Evolutionary conservation across 2,888 invertebrate genomes (phyloP).

Genomic region (Iselma pallidipennis): DNA sequence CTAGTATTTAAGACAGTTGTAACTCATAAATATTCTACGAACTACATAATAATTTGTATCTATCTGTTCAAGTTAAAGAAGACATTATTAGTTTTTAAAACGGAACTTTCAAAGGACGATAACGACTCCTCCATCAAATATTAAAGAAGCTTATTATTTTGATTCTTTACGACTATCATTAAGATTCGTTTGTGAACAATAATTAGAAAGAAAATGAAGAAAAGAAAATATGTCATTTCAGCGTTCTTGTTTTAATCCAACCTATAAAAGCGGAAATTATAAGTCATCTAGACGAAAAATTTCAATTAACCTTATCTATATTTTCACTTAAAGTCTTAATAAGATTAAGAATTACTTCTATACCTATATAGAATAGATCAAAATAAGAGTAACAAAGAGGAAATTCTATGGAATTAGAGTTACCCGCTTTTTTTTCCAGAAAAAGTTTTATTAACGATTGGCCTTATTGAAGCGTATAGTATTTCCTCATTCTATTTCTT

Average conservation of each 20-base stretch:
- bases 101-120: not conserved
- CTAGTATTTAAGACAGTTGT: slow-evolving; percentile 17
- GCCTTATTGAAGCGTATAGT: slow-evolving; percentile 35
- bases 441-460: slow-evolving; percentile 33
- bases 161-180: too few relatives aligned
- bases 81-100: slow-evolving; percentile 8
- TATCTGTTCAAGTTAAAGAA: slow-evolving; percentile 7
- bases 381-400: not conserved
- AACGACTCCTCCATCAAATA: not conserved
- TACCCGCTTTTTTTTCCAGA: slow-evolving; percentile 9
- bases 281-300: slow-evolving; percentile 17
- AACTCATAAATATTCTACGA: slow-evolving; percentile 19
- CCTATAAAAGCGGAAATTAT: slow-evolving; percentile 7
- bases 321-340: slow-evolving; percentile 24
- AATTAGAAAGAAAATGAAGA: not conserved
- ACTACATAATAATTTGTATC: slow-evolving; percentile 22
- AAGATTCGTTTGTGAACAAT: not conserved
- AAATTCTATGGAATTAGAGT: slow-evolving; percentile 17
- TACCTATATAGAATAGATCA: slow-evolving; percentile 23
- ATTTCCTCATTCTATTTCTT: slow-evolving; percentile 33
- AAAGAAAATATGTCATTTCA: too few relatives aligned
- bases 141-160: not conserved
- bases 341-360: slow-evolving; percentile 26
- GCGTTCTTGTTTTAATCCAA: not conserved
- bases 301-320: slow-evolving; percentile 26